Evolutionary conservation across 2,113 vertebrate species (phyloP).

Genomic region (Cranoglanis bouderius): DNA sequence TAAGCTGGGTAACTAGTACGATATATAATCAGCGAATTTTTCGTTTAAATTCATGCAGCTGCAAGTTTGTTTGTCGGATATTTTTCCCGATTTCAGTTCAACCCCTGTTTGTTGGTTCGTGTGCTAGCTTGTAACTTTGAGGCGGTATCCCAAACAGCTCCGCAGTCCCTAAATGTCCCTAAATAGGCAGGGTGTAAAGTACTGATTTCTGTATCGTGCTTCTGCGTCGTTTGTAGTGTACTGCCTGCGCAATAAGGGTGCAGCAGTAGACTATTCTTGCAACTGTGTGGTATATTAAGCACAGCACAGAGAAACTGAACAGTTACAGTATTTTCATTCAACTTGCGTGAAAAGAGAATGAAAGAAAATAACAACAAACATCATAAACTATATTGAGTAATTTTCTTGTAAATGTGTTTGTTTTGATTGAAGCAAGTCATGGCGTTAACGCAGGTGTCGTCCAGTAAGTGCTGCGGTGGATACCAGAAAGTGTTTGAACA

Average conservation of each 20-base stretch:
- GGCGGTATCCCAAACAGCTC: background rate
- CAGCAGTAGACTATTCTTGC: background rate
- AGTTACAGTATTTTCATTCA: background rate
- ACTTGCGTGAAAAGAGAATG: background rate
- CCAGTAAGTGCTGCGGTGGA: slow-evolving; percentile 89
- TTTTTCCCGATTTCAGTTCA: background rate
- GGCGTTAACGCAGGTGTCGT: slow-evolving; percentile 89
- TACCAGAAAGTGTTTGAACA: slow-evolving; percentile 97
- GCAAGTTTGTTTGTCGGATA: background rate
- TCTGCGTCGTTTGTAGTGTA: background rate
- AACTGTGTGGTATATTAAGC: background rate
- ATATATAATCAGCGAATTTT: too few species aligned
- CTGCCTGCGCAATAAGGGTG: background rate
- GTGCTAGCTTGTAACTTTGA: background rate
- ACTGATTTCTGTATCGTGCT: background rate
- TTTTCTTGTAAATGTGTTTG: background rate
- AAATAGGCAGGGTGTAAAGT: background rate
- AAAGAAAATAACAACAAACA: background rate
- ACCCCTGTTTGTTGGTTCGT: background rate
- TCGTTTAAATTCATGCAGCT: too few species aligned
- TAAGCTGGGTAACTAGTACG: background rate
- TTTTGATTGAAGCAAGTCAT: slow-evolving; percentile 61
- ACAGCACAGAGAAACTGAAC: background rate
- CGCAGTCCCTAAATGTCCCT: background rate
- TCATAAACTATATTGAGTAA: background rate